Evolutionary conservation across 2,888 invertebrate genomes (phyloP), one percentile per base, ranked within the genome.

Genomic region (Sympetrum striolatum): DNA sequence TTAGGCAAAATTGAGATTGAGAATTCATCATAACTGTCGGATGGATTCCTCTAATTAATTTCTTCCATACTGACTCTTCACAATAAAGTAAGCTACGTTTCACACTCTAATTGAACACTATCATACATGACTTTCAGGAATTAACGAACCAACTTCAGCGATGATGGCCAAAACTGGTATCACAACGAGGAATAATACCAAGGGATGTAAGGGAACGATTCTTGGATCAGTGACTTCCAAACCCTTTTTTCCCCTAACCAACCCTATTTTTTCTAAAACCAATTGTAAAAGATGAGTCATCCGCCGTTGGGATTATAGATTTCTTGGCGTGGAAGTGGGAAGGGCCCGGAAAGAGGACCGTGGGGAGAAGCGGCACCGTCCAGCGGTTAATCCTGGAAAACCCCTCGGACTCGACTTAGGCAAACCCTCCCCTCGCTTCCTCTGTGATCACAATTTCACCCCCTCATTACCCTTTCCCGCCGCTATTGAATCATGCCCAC

Each of bases 331-430:
- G 58, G 81, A 18, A 35, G 31, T 2, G 10, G 86, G 86, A 22
- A 22, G 31, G 80, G 44, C 10, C 44, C 6, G 80, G n/a, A 18
- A 12, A 18, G 31, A 22, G 37, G 37, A 15, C 22, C 37, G 35
- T 37, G 60, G 81, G 48, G 12, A 44, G 48, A 25, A 44, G 48
- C 48, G 22, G 44, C 25, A 12, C 25, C 31, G 58, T 58, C 82
- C 86, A 39, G 58, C 60, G 60, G 60, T 64, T 86, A 86, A 86
- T 86, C 86, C 86, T 86, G 37, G 35, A 86, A 86, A 86, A 86
- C 86, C 60, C 86, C 22, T 64, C 82, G 86, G 86, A 86, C 86
- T 25, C 86, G 22, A 31, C 44, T 82, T 48, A 1, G 53, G 35
- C 58, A 58, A 58, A 53, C 82, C 53, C n/a, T n/a, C n/a, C n/a